Base-by-base conservation (phyloP, 1,140 invertebrate genomes). In the Lepidostoma basale region DNA sequence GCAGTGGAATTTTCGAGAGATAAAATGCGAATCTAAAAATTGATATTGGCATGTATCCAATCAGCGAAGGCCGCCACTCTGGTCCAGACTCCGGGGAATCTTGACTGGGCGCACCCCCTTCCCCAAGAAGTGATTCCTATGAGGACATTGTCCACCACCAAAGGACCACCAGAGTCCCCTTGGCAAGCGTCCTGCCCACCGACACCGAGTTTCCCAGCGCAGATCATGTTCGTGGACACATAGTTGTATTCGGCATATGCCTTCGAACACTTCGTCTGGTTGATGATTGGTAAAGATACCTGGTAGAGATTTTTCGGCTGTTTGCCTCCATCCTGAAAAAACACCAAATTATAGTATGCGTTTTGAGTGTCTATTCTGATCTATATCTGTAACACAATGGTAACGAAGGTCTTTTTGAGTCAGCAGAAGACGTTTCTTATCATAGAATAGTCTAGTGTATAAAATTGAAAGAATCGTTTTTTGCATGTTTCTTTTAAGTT, bases 61-160 rank as follows among this genome's bases (percentile, higher is more conserved):
- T 26, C 42, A 3, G 18, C 42, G 9, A 25, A 60, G 14, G 22
- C 5, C 10, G 56, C 33, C 3, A 93, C 86, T 33, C 90, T 85
- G 0, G 88, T 85, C 76, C 89, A 92, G 62, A 93, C 89, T 9
- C 92, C 91, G 0, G 91, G 91, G 73, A 86, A 84, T 1, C 76
- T 74, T 0, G 86, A 82, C 45, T 82, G 76, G 1, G 86, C 91
- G 74, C 92, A 94, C 3, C 86, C 86, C 62, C 83, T 84, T 18
- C 91, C 90, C 89, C 89, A 92, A 8, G 89, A 91, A 0, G 88
- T 87, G 9, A 92, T 77, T 3, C 92, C 92, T 52, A 87, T 85
- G 30, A 91, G 77, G 23, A 80, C 77, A 0, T 79, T 82, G 42
- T 78, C 72, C 69, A 80, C 79, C 3, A 84, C 75, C 68, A 89